Evolutionary conservation across 2,888 invertebrate genomes (phyloP), one percentile per base, ranked within the genome.

Genomic region (Cephalotes varians): DNA sequence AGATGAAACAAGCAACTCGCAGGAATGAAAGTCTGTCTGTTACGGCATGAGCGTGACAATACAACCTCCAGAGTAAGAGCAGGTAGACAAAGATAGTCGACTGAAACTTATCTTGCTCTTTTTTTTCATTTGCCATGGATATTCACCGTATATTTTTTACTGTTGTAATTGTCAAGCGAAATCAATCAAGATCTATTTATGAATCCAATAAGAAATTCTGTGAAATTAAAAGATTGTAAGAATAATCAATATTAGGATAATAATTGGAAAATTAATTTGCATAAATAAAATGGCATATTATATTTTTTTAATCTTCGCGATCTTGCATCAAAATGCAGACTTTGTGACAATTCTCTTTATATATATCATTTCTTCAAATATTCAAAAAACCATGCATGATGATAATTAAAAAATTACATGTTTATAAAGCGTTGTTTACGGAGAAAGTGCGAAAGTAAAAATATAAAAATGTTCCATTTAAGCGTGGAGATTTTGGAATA

Each of bases 11-110:
- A 71, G 77, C 56, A 79, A 34, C 56, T 79, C 40, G 44, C 18
- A 44, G 12, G 56, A 79, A 79, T 72, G 72, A 79, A 72, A 79
- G 77, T 72, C 77, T 56, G 56, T 77, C 77, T 56, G 18, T 54
- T 71, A 71, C 12, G 44, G 56, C 44, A 28, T 44, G 56, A 77
- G 44, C 44, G 34, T 72, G 72, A 79, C 72, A 71, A 77, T 77
- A 77, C 56, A 31, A 56, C n/a, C 44, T 56, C 56, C 18, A 18
- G 18, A 37, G 54, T 21, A 77, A 40, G 56, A 69, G 21, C 21
- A 56, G 71, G 10, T 37, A 56, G 44, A 69, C 28, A 56, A 18
- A 69, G 72, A 77, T 6, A 40, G 18, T 54, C 28, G 10, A 10
- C 54, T 56, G 44, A 44, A 71, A 69, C 40, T 77, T 71, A 34